A percentile compares a stretch with the other conserved stretches of the same genome.
Conservation (phyloP, 1,140 invertebrate species). For the roundworm (Caenorhabditis elegans) region WBcel235 BX284604.4:9035001-9035500, state of each 20-base stretch:
- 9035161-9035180: conserved; percentile 1
- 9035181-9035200: neutral
- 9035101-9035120: conserved; percentile 62
- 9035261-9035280: conserved; percentile 54
- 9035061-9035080: too few relatives aligned
- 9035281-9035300: conserved; percentile 55
- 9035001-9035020: conserved; percentile 60
- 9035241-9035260: conserved; percentile 54
- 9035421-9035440: neutral
- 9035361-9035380: conserved; percentile 57
- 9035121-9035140: conserved; percentile 56
- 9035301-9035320: conserved; percentile 58
- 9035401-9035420: neutral
- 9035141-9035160: conserved; percentile 55
- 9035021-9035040: conserved; percentile 63
- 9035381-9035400: neutral
- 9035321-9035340: conserved; percentile 62
- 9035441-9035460: too few relatives aligned
- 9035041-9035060: too few relatives aligned
- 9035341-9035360: conserved; percentile 66
- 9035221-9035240: conserved; percentile 56
- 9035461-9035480: too few relatives aligned
- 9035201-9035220: conserved; percentile 50
- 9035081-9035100: conserved; percentile 56
- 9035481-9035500: too few relatives aligned